Conservation (phyloP, 2,113 vertebrate genomes). For the Oplegnathus fasciatus region DNA sequence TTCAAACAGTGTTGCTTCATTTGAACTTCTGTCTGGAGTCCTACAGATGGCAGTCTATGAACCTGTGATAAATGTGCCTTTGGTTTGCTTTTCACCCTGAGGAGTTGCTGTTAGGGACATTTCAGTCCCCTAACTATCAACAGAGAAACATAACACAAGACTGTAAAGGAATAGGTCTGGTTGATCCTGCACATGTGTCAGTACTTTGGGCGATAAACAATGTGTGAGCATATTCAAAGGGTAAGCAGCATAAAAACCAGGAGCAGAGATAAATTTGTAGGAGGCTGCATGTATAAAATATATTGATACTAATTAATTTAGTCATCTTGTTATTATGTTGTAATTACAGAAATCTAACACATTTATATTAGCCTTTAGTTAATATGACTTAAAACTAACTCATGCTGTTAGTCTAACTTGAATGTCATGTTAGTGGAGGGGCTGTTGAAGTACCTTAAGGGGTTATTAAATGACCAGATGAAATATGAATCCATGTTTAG, state of each 20-base stretch:
- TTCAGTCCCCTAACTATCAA: slow-evolving; percentile 10
- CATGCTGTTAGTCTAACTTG: neutral
- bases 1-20: slow-evolving; percentile 18
- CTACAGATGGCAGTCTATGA: slow-evolving; percentile 84
- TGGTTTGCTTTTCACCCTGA: slow-evolving; percentile 43
- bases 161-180: slow-evolving; percentile 10
- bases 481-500: slow-evolving; percentile 19
- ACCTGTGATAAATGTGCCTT: slow-evolving; percentile 56
- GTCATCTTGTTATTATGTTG: neutral
- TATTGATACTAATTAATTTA: neutral
- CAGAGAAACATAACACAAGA: slow-evolving; percentile 6
- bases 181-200: neutral
- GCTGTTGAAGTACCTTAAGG: neutral
- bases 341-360: neutral
- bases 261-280: neutral
- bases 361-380: neutral
- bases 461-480: neutral
- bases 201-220: neutral
- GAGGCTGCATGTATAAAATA: neutral
- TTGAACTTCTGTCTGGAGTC: slow-evolving; percentile 72
- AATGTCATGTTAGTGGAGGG: neutral
- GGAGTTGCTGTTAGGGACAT: slow-evolving; percentile 27
- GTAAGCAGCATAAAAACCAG: neutral
- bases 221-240: neutral
- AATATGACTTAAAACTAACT: neutral